Conservation (phyloP, 92 coral and sea anemone species). For the Umimayanthus kanabou region DNA sequence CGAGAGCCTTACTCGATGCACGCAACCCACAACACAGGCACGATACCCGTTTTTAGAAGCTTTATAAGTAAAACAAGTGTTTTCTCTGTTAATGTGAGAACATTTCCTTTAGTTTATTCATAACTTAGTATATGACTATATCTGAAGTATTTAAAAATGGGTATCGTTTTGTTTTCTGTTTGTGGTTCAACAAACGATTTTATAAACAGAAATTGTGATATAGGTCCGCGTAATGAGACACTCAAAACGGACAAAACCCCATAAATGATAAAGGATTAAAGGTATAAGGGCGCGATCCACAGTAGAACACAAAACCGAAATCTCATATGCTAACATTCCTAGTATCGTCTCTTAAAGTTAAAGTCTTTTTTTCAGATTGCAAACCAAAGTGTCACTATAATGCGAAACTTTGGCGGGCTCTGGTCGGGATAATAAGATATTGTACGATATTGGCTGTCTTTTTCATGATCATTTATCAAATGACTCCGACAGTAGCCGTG, state of each 20-base stretch:
- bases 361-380: background rate
- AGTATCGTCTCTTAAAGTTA: background rate
- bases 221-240: background rate
- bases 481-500: conserved; percentile 9
- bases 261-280: background rate
- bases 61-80: background rate
- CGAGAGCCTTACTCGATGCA: background rate
- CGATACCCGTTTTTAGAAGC: background rate
- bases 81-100: background rate
- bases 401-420: background rate
- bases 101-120: background rate
- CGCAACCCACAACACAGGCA: conserved; percentile 25
- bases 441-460: conserved; percentile 18
- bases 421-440: background rate
- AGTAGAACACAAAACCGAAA: background rate
- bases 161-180: conserved; percentile 10
- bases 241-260: background rate
- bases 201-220: conserved; percentile 15
- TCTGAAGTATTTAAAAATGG: background rate
- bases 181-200: background rate
- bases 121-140: background rate
- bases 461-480: conserved; percentile 26
- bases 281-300: background rate
- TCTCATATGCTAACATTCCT: background rate
- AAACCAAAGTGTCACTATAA: background rate